Conservation (phyloP, 2,113 vertebrate species). For the Xiphias gladius region DNA sequence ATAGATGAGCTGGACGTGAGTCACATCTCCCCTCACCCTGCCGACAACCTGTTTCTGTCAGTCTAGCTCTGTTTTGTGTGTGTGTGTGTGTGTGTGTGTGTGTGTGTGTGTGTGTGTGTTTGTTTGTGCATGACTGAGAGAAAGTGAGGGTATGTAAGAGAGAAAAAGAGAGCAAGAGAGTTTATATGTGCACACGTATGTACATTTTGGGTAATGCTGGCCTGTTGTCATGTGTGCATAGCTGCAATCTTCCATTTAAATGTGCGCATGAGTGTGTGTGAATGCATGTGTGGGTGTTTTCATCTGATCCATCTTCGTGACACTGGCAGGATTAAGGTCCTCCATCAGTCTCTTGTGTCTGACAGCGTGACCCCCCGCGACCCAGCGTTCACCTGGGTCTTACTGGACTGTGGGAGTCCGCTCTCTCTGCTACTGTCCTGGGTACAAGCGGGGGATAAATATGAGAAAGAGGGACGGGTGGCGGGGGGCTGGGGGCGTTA, state of each 20-base stretch:
- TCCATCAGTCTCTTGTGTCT: conserved; percentile 74
- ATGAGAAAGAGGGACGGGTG: not conserved
- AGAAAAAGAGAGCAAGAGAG: not conserved
- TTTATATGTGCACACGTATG: not conserved
- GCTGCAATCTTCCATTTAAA: not conserved
- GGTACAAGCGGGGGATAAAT: not conserved
- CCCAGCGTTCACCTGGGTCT: conserved; percentile 61
- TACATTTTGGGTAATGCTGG: not conserved
- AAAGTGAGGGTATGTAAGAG: not conserved
- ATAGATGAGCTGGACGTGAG: conserved; percentile 77
- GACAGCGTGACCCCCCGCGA: conserved; percentile 68
- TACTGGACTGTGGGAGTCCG: conserved; percentile 61
- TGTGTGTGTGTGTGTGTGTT: conserved; percentile 33
- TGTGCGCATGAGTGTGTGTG: not conserved
- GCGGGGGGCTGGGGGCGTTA: not conserved
- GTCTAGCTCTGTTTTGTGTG: conserved; percentile 67
- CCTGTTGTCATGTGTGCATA: not conserved
- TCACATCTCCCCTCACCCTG: conserved; percentile 74
- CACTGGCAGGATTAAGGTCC: conserved; percentile 80
- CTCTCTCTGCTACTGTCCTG: conserved; percentile 68
- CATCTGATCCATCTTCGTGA: conserved; percentile 88
- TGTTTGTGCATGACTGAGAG: conserved; percentile 2
- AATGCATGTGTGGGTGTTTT: conserved; percentile 61
- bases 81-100: conserved; percentile 28
- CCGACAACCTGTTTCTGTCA: conserved; percentile 88